A percentile compares a stretch with the other conserved stretches of the same genome.
These are phyloP conservation scores for Anorthoa munda DNA, from an alignment of 2,888 invertebrate species.

Conservation along the genomic window DNA sequence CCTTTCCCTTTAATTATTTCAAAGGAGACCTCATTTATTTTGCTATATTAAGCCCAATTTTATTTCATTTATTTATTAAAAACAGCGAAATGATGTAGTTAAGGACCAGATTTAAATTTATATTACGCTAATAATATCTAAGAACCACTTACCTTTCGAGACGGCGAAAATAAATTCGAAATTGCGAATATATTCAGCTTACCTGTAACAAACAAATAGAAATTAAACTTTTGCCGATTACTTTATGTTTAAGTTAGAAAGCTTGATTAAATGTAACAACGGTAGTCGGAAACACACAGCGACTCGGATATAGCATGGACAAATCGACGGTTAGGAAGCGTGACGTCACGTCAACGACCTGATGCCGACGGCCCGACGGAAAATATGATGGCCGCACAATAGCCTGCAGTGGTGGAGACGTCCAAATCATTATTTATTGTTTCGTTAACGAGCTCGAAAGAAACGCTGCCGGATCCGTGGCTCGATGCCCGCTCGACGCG, in stretches of 20 bases:
- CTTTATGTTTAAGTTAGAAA: conserved; percentile 41
- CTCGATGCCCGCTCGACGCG: conserved; percentile 69
- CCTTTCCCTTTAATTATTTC: conserved; percentile 42
- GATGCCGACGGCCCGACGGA: conserved; percentile 74
- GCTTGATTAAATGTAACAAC: conserved; percentile 43
- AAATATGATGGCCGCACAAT: conserved; percentile 84
- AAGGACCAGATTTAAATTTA: conserved; percentile 13
- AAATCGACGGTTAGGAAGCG: conserved; percentile 74
- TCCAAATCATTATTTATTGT: conserved; percentile 89
- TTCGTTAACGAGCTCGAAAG: conserved; percentile 87
- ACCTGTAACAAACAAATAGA: conserved; percentile 66
- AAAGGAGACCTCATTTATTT: conserved; percentile 34
- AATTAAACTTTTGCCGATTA: conserved; percentile 35
- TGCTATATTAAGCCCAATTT: conserved; percentile 26
- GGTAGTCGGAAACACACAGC: conserved; percentile 52
- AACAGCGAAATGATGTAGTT: conserved; percentile 9
- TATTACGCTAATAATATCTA: conserved; percentile 32
- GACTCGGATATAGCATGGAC: conserved; percentile 73
- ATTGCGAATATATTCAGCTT: conserved; percentile 42
- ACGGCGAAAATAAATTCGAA: conserved; percentile 5
- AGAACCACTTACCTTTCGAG: conserved; percentile 50
- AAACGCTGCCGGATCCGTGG: conserved; percentile 79
- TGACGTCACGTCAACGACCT: conserved; percentile 75
- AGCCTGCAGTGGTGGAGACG: conserved; percentile 80
- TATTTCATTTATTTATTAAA: conserved; percentile 28